Conservation (phyloP, 2,113 vertebrate genomes). For the Dipodomys merriami region DNA sequence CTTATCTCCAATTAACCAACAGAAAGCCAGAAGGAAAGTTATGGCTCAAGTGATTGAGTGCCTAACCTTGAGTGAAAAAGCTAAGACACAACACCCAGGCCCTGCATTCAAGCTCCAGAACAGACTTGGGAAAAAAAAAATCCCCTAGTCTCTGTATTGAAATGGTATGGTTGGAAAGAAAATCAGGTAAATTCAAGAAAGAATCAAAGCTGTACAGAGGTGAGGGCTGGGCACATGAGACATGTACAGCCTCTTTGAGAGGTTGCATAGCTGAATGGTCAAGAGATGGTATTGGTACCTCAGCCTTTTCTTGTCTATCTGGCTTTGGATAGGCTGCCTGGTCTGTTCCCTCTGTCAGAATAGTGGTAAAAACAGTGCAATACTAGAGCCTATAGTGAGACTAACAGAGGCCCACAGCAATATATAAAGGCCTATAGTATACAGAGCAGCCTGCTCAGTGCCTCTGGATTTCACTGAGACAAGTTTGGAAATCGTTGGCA, state of each 20-base stretch:
- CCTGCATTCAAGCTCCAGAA: too few species aligned
- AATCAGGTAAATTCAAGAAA: not conserved
- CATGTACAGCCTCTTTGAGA: fast-evolving
- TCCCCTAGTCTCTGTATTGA: not conserved
- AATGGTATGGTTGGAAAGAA: not conserved
- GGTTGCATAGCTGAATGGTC: not conserved
- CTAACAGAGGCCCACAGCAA: not conserved
- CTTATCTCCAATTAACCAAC: too few species aligned
- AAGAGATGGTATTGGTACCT: too few species aligned
- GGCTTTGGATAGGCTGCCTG: not conserved
- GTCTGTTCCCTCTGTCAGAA: not conserved
- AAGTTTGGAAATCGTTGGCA: not conserved
- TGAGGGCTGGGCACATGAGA: fast-evolving
- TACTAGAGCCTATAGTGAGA: not conserved
- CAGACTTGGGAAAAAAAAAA: too few species aligned
- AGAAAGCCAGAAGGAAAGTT: too few species aligned
- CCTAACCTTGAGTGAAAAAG: too few species aligned
- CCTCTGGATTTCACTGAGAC: not conserved
- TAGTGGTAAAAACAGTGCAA: fast-evolving
- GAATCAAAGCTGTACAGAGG: not conserved
- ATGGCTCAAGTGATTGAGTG: too few species aligned
- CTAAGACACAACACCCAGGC: too few species aligned
- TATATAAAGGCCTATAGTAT: not conserved
- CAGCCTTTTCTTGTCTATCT: not conserved
- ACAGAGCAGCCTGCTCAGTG: not conserved